Percentiles rank a stretch among this genome's conserved stretches.
Evolutionary conservation across 2,888 invertebrate genomes (phyloP).

Genomic region (Glaucopsyche alexis): DNA sequence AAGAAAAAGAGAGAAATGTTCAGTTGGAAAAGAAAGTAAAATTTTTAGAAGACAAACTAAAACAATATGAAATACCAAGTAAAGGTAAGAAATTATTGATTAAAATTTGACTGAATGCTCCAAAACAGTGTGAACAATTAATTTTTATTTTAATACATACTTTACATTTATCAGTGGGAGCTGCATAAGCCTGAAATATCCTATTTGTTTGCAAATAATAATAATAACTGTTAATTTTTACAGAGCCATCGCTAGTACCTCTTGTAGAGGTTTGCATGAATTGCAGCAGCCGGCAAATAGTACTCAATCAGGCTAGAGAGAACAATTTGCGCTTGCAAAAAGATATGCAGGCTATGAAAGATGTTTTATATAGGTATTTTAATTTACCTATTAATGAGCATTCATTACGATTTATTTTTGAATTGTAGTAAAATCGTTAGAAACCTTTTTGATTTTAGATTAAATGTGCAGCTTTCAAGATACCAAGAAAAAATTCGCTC

Average conservation of each 20-base stretch:
- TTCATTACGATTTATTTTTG: no score
- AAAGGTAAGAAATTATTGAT: conserved; percentile 51
- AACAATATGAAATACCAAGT: conserved; percentile 64
- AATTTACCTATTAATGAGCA: conserved; percentile 11
- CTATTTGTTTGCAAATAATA: background rate
- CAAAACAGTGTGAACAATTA: background rate
- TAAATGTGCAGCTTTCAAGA: conserved; percentile 87
- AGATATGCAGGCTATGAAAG: conserved; percentile 87
- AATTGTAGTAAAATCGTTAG: background rate
- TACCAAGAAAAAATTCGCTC: conserved; percentile 86
- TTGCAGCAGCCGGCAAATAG: conserved; percentile 72
- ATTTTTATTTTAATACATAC: no score
- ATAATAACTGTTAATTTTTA: conserved; percentile 30
- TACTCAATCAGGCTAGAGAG: conserved; percentile 71
- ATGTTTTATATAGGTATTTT: conserved; percentile 83
- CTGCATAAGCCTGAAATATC: background rate
- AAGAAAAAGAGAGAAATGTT: conserved; percentile 62
- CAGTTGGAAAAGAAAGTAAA: conserved; percentile 58
- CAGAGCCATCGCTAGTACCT: conserved; percentile 57
- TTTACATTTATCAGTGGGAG: no score
- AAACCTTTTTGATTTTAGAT: conserved; percentile 53
- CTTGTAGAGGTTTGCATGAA: conserved; percentile 71
- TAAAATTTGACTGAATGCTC: background rate
- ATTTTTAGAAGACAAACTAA: conserved; percentile 61
- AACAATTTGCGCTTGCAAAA: conserved; percentile 81